A percentile compares a stretch with the other conserved stretches of the same genome.
Conservation (phyloP, 2,113 vertebrate genomes). For the Petroica traversi region DNA sequence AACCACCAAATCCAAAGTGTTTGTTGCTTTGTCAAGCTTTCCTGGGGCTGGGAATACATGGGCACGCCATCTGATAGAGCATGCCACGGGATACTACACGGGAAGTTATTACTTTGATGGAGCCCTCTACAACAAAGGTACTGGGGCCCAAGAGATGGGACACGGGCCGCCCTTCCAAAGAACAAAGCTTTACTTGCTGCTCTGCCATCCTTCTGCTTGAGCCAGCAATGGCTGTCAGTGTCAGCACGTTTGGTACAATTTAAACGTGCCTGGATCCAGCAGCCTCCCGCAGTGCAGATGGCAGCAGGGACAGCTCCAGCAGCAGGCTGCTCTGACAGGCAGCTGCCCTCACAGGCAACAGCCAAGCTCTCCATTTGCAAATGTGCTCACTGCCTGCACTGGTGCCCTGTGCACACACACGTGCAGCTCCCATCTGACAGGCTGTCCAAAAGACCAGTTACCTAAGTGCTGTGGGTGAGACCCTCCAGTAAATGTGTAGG, state of each 20-base stretch:
- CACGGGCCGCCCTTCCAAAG: neutral
- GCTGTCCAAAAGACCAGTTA: neutral
- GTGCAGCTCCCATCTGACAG: neutral
- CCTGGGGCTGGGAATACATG: conserved; percentile 96
- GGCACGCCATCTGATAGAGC: conserved; percentile 94
- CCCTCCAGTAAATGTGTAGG: neutral
- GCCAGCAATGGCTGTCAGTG: neutral
- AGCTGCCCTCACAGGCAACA: neutral
- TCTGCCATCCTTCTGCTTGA: neutral
- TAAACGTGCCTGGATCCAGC: accelerated
- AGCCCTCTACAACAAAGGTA: conserved; percentile 94
- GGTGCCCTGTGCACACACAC: accelerated
- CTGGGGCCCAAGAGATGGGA: neutral
- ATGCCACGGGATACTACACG: conserved; percentile 92
- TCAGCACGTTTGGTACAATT: neutral
- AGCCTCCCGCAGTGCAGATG: accelerated
- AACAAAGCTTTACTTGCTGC: neutral
- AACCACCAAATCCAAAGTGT: conserved; percentile 84
- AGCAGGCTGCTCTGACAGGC: accelerated
- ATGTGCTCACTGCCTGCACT: accelerated
- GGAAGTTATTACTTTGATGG: conserved; percentile 98
- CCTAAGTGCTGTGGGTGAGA: neutral
- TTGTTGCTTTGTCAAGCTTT: conserved; percentile 92
- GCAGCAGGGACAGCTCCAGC: neutral
- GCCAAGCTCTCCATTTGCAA: neutral